Evolutionary conservation across 2,113 vertebrate species (phyloP).

Genomic region (Hepsetus odoe): DNA sequence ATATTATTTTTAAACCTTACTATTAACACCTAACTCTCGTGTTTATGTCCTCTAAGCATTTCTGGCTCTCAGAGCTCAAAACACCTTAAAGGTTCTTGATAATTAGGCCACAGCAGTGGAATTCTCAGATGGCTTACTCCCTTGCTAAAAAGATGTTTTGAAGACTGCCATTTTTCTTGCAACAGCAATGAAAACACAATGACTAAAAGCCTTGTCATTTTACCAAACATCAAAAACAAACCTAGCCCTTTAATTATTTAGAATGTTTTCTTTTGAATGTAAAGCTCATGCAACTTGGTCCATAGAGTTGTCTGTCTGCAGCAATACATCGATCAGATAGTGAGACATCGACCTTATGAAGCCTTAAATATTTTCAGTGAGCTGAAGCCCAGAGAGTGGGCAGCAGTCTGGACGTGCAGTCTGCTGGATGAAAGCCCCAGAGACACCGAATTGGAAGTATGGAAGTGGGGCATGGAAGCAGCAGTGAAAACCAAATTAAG

Average conservation of each 20-base stretch:
- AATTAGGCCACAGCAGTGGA: conserved; percentile 4
- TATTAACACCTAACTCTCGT: neutral
- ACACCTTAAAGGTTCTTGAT: neutral
- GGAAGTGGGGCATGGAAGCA: conserved; percentile 10
- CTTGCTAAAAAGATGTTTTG: neutral
- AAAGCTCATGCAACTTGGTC: neutral
- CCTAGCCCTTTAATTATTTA: neutral
- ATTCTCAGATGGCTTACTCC: neutral
- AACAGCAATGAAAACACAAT: neutral
- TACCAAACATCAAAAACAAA: neutral
- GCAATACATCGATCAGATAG: neutral
- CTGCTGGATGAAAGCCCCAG: conserved; percentile 30
- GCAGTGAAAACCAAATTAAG: conserved; percentile 39
- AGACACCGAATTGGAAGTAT: conserved; percentile 13
- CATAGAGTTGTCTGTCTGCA: neutral
- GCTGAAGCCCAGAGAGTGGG: conserved; percentile 19
- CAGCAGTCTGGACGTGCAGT: neutral
- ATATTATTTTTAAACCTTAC: neutral
- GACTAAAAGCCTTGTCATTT: neutral
- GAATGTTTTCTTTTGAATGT: neutral
- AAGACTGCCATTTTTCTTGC: neutral
- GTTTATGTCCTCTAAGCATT: neutral
- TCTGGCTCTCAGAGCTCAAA: neutral
- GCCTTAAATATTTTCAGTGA: neutral
- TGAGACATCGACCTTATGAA: conserved; percentile 12